Percentiles rank a stretch among this genome's conserved stretches.
Conservation (phyloP, 2,888 invertebrate genomes). For the Athalia circularis region DNA sequence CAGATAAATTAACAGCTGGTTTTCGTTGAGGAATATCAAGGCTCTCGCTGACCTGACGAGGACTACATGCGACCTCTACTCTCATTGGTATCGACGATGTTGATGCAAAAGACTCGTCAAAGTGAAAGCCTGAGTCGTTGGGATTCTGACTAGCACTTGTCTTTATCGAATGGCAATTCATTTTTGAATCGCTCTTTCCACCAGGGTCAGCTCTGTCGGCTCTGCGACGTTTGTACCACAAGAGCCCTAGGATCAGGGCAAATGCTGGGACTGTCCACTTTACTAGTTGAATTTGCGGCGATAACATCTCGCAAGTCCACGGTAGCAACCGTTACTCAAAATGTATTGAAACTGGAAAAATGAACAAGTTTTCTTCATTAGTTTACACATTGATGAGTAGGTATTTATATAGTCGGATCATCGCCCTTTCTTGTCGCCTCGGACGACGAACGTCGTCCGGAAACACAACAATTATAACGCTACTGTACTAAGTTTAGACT, state of each 20-base stretch:
- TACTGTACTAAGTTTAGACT: too few species aligned
- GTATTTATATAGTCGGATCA: neutral
- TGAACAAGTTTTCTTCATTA: neutral
- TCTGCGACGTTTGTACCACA: constrained; percentile 89
- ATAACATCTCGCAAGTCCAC: constrained; percentile 87
- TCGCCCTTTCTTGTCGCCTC: neutral
- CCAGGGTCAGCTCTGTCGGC: constrained; percentile 85
- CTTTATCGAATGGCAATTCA: constrained; percentile 66
- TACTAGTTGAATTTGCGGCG: constrained; percentile 82
- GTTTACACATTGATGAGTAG: neutral
- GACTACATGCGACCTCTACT: constrained; percentile 57
- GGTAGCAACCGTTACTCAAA: constrained; percentile 78
- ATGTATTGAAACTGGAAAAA: constrained; percentile 1
- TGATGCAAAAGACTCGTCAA: constrained; percentile 59
- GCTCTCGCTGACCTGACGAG: constrained; percentile 64
- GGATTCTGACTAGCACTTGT: constrained; percentile 53
- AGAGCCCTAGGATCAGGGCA: constrained; percentile 86
- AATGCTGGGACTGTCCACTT: constrained; percentile 88
- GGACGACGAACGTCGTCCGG: too few species aligned
- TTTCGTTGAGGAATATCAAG: constrained; percentile 63
- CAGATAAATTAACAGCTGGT: neutral
- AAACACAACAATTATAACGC: too few species aligned
- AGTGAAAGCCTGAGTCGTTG: constrained; percentile 63
- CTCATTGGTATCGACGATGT: constrained; percentile 45
- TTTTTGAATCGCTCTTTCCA: constrained; percentile 75